These are phyloP conservation scores for Thera britannica DNA, from an alignment of 2,888 invertebrate genomes.

Conservation along the genomic window DNA sequence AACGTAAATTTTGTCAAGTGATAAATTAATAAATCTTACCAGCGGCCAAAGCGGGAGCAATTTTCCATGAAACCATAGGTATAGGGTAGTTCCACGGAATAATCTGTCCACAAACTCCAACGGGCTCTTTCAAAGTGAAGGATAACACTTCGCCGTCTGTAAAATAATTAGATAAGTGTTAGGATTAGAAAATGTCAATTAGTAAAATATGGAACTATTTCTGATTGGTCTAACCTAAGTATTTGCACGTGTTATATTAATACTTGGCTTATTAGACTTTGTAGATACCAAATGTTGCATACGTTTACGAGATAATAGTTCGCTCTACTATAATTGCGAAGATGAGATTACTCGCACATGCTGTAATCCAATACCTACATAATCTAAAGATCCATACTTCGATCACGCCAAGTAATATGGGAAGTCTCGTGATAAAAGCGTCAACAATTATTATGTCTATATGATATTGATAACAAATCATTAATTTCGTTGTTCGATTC, in stretches of 20 bases:
- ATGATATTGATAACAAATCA: conserved; percentile 38
- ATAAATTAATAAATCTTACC: conserved; percentile 49
- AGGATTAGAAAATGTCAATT: no score
- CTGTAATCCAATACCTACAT: conserved; percentile 9
- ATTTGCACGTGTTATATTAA: no score
- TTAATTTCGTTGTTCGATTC: conserved; percentile 18
- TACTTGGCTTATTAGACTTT: no score
- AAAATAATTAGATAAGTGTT: conserved; percentile 26
- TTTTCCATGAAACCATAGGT: conserved; percentile 97
- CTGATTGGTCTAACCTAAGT: no score
- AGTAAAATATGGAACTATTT: no score
- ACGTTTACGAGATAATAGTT: no score
- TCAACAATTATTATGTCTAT: conserved; percentile 39
- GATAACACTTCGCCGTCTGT: conserved; percentile 91
- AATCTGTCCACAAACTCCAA: conserved; percentile 95
- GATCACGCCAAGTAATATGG: conserved; percentile 52
- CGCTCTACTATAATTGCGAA: no score
- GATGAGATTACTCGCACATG: no score
- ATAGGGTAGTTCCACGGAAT: conserved; percentile 98
- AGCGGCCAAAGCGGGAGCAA: conserved; percentile 91
- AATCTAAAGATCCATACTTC: conserved; percentile 22
- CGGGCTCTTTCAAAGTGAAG: conserved; percentile 95
- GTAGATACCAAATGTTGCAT: no score
- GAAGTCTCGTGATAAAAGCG: conserved; percentile 50
- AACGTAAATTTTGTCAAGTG: no score